phyloP scores from a whole-genome alignment of 2,888 invertebrate species.

The Platynereis dumerilii region DNA sequence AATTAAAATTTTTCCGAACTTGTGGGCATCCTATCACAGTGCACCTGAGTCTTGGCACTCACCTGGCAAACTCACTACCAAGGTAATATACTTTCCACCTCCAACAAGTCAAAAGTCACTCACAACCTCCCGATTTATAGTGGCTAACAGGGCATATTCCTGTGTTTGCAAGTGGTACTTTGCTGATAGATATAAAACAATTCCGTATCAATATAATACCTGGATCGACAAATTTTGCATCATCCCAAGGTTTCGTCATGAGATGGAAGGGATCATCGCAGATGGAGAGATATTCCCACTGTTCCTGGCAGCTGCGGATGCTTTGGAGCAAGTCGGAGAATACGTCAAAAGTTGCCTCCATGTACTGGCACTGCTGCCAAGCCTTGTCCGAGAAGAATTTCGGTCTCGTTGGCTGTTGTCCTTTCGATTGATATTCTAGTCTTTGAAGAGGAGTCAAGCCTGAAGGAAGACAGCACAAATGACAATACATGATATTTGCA shows the following conservation, averaged over 20 bases:
- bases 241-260: slow-evolving; percentile 35
- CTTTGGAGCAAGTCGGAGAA: slow-evolving; percentile 52
- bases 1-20: no score
- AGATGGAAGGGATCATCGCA: slow-evolving; percentile 47
- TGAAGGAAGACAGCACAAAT: slow-evolving; percentile 28
- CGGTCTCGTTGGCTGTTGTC: slow-evolving; percentile 35
- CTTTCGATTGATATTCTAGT: slow-evolving; percentile 46
- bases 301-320: slow-evolving; percentile 45
- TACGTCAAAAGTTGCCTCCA: slow-evolving; percentile 48
- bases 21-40: no score
- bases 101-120: no score
- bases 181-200: no score
- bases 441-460: slow-evolving; percentile 54
- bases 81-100: no score
- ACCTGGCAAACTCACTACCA: no score
- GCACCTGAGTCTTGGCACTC: no score
- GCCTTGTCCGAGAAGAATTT: slow-evolving; percentile 50
- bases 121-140: no score
- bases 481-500: neutral
- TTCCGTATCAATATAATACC: no score
- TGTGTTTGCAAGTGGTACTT: no score
- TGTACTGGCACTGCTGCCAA: slow-evolving; percentile 57
- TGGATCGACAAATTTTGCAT: neutral
- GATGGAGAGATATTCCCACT: slow-evolving; percentile 51
- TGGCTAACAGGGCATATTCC: no score